These are phyloP conservation scores for Pogoniulus pusillus DNA, from an alignment of 2,797 vertebrate species.

Conservation along the genomic window DNA sequence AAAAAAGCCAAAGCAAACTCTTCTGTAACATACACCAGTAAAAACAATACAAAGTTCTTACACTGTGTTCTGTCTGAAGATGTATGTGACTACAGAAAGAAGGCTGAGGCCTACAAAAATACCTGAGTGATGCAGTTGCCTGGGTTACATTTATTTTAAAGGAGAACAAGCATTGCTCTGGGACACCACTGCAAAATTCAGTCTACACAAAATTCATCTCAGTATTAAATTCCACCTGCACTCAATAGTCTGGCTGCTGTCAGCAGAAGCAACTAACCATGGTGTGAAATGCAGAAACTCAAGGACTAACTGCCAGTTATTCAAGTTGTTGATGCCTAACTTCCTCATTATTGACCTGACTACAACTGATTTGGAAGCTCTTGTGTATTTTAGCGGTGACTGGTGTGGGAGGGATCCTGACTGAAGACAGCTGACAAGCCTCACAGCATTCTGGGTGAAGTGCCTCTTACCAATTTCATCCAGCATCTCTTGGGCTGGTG, in stretches of 20 bases:
- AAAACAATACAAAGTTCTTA: not conserved
- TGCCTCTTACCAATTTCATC: slow-evolving; percentile 73
- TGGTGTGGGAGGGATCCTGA: slow-evolving; percentile 9
- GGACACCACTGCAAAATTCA: not conserved
- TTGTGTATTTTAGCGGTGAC: not conserved
- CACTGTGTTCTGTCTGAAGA: not conserved
- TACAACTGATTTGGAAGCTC: slow-evolving; percentile 9
- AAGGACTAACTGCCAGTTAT: not conserved
- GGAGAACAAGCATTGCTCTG: not conserved
- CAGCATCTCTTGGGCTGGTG: slow-evolving; percentile 74
- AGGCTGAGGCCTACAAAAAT: not conserved
- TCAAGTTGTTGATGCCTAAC: not conserved
- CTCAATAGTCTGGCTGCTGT: not conserved
- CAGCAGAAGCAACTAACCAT: not conserved
- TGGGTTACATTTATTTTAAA: not conserved
- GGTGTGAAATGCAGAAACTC: not conserved
- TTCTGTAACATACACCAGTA: not conserved
- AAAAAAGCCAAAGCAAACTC: not conserved
- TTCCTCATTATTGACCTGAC: not conserved
- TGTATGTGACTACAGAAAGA: not conserved
- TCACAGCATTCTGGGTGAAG: slow-evolving; percentile 5
- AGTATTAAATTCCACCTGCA: not conserved
- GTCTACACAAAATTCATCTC: not conserved
- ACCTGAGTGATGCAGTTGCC: not conserved
- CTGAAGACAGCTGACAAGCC: slow-evolving; percentile 4